phyloP scores from a whole-genome alignment of 2,888 invertebrate species.

The Oasisia sp. region DNA sequence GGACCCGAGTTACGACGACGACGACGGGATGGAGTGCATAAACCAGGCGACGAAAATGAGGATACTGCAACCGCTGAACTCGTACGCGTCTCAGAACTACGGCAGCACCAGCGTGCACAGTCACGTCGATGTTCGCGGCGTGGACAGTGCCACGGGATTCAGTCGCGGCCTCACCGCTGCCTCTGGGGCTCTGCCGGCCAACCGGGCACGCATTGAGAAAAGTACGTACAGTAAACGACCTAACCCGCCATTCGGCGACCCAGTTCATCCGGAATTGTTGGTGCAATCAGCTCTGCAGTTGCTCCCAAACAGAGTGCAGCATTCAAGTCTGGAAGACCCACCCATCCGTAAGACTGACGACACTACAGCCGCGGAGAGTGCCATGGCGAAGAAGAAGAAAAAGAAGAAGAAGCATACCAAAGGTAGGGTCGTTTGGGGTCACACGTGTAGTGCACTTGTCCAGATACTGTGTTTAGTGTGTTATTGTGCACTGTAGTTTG shows the following conservation, averaged over 20 bases:
- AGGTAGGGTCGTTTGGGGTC: background rate
- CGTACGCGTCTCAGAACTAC: background rate
- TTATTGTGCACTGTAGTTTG: background rate
- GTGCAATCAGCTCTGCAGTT: background rate
- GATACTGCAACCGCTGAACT: background rate
- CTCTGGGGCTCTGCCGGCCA: background rate
- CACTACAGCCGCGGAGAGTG: background rate
- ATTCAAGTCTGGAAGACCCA: background rate
- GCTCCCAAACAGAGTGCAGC: background rate
- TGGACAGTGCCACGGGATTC: background rate
- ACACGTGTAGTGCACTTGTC: background rate
- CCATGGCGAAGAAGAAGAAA: background rate
- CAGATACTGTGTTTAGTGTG: background rate
- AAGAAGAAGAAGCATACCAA: constrained; percentile 4
- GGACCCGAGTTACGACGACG: no score
- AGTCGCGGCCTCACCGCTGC: background rate
- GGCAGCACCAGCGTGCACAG: background rate
- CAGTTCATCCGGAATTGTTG: background rate
- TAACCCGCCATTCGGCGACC: background rate
- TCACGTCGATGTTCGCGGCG: background rate
- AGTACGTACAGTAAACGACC: background rate
- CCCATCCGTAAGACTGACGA: background rate
- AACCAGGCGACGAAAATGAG: background rate
- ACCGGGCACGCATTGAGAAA: background rate
- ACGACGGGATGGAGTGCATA: background rate